phyloP scores from a whole-genome alignment of 2,797 vertebrate genomes.

The Myripristis jacobus region DNA sequence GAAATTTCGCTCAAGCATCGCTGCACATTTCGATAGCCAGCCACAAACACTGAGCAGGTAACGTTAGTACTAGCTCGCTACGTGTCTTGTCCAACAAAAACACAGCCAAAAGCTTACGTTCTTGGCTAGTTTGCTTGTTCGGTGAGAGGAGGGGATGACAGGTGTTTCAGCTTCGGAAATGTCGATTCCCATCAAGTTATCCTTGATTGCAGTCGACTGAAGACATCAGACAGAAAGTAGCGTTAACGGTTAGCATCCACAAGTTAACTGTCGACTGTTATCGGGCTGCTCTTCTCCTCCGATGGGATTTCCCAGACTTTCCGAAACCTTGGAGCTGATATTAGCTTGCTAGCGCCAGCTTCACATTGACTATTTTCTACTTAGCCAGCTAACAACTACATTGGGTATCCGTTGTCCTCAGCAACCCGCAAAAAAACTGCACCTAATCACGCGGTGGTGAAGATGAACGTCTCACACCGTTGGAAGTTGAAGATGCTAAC shows the following conservation, averaged over 20 bases:
- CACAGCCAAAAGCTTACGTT: conserved; percentile 70
- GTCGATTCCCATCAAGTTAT: conserved; percentile 57
- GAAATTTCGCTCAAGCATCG: not conserved
- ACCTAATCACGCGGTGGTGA: not conserved
- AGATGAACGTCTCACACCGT: conserved; percentile 14
- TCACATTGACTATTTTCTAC: conserved; percentile 5
- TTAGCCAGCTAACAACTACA: conserved; percentile 58
- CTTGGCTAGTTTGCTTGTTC: conserved; percentile 64
- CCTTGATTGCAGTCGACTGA: conserved; percentile 10
- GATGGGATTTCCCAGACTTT: conserved; percentile 43
- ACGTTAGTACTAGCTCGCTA: conserved; percentile 4
- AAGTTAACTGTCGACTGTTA: conserved; percentile 12
- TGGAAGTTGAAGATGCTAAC: conserved; percentile 4
- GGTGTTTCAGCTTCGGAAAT: conserved; percentile 59
- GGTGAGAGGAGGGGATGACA: conserved; percentile 48
- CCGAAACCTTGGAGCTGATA: conserved; percentile 17
- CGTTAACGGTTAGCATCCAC: not conserved
- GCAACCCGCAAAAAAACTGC: not conserved
- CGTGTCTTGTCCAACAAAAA: conserved; percentile 43
- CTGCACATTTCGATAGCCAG: not conserved
- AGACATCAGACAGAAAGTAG: not conserved
- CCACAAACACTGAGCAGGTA: not conserved
- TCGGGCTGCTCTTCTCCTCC: conserved; percentile 13
- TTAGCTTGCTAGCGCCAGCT: conserved; percentile 71
- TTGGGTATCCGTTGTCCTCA: conserved; percentile 1